Percentiles rank a stretch among this genome's conserved stretches.
Conservation (phyloP, 2,888 invertebrate species). For the Cosmorhoe ocellata region DNA sequence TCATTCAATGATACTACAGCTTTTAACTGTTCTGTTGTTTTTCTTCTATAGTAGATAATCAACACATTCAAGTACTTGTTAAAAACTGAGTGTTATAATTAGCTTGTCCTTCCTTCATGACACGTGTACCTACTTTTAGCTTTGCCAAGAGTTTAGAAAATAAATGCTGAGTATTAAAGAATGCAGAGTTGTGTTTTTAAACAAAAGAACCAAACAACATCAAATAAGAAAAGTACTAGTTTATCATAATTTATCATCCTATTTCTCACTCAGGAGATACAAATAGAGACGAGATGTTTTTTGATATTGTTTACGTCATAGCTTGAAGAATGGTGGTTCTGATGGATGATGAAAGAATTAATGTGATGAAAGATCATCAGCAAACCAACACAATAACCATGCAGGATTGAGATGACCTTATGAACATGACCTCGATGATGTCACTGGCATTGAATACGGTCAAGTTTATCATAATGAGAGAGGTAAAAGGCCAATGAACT, state of each 20-base stretch:
- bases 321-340: no score
- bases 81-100: constrained; percentile 4
- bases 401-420: constrained; percentile 7
- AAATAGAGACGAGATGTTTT: no score
- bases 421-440: constrained; percentile 19
- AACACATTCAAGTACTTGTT: not conserved
- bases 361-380: not conserved
- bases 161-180: no score
- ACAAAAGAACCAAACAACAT: no score
- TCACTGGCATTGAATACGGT: constrained; percentile 16
- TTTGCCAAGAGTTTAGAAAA: not conserved
- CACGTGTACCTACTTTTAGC: not conserved
- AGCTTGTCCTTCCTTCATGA: constrained; percentile 6
- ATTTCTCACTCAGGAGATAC: no score
- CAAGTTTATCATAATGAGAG: constrained; percentile 15
- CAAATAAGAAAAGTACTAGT: no score
- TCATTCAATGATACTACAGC: no score
- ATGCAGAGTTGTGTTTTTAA: no score
- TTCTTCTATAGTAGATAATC: not conserved
- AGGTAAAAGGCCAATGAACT: constrained; percentile 8
- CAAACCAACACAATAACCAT: not conserved
- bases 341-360: not conserved
- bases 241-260: no score
- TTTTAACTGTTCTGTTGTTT: no score
- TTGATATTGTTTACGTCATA: no score